Evolutionary conservation across 2,797 vertebrate species (phyloP).

Genomic region (Bovichtus diacanthus): DNA sequence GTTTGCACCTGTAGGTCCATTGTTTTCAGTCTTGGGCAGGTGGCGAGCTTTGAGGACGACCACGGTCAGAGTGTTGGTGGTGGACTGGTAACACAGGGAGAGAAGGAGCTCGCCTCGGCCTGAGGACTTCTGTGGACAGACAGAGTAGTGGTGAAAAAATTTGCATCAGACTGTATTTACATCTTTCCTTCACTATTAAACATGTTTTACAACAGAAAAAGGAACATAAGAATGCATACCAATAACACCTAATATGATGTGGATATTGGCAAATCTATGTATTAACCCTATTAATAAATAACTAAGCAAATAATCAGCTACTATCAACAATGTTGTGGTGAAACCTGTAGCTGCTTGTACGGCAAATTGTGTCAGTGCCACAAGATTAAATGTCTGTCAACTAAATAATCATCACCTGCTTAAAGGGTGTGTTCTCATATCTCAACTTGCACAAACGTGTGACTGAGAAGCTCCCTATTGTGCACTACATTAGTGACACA

Average conservation of each 20-base stretch:
- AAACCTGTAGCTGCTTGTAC: not conserved
- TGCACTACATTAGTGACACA: not conserved
- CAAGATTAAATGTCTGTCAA: constrained; percentile 1
- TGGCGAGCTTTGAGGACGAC: constrained; percentile 99
- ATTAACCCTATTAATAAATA: not conserved
- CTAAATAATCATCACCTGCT: constrained; percentile 18
- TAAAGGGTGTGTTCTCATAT: constrained; percentile 17
- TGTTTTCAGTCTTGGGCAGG: constrained; percentile 93
- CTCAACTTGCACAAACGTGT: not conserved
- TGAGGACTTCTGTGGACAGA: constrained; percentile 88
- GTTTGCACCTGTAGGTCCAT: constrained; percentile 92
- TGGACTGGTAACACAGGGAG: constrained; percentile 98
- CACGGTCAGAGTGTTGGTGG: constrained; percentile 96
- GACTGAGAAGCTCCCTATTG: constrained; percentile 22
- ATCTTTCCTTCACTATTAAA: not conserved
- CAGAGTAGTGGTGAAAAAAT: not conserved
- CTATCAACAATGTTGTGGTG: not conserved
- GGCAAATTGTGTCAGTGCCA: constrained; percentile 8
- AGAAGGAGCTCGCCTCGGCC: constrained; percentile 95
- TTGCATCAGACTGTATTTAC: not conserved
- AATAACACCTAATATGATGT: not conserved
- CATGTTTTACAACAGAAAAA: not conserved
- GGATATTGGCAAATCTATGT: not conserved
- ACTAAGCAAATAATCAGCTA: not conserved
- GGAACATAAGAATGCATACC: not conserved